Percentiles rank a stretch among this genome's conserved stretches.
Conservation (phyloP, 2,888 invertebrate genomes). For the Conomelus anceps region DNA sequence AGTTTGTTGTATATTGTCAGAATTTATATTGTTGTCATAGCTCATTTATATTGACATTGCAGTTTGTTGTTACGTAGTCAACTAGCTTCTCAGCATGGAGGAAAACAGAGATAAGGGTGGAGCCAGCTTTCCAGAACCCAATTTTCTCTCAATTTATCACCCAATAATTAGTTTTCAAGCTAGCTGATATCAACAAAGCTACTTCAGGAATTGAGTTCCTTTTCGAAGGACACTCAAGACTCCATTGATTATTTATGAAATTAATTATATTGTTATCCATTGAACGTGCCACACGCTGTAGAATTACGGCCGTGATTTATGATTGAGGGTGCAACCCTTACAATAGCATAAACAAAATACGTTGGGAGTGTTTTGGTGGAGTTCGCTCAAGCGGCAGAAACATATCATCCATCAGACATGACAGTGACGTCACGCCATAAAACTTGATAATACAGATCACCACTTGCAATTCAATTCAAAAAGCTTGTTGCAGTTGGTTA, state of each 20-base stretch:
- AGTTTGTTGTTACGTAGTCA: too few species aligned
- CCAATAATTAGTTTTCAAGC: not conserved
- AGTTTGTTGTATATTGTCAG: too few species aligned
- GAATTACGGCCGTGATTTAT: not conserved
- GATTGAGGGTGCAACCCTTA: not conserved
- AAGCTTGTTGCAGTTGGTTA: too few species aligned
- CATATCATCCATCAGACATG: not conserved
- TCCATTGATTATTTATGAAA: not conserved
- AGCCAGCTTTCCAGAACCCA: too few species aligned
- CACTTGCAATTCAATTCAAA: too few species aligned
- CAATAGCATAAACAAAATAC: not conserved
- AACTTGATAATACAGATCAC: too few species aligned
- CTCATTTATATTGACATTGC: too few species aligned
- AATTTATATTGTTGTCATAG: too few species aligned
- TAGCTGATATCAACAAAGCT: not conserved
- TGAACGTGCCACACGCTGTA: not conserved
- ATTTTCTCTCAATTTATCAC: not conserved
- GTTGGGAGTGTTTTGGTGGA: not conserved
- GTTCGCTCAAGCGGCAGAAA: not conserved
- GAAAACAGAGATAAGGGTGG: too few species aligned
- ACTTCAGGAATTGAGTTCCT: not conserved
- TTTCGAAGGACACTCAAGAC: not conserved
- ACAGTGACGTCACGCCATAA: not conserved
- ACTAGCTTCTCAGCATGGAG: too few species aligned
- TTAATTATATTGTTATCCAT: not conserved